Evolutionary conservation across 2,888 invertebrate species (phyloP).

Genomic region (Campoplex capitator): DNA sequence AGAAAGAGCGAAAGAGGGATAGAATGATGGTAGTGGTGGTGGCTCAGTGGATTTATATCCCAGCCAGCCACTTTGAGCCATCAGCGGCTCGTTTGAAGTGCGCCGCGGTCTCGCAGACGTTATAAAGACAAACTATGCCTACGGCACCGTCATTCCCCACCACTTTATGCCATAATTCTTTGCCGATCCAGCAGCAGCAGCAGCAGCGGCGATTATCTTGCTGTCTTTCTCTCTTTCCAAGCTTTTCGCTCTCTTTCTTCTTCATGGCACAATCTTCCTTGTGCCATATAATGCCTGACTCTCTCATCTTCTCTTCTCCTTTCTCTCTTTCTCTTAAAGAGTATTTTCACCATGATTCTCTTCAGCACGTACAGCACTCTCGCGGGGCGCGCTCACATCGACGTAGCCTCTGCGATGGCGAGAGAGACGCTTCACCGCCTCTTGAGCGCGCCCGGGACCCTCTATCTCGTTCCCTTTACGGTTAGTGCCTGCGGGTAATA

Average conservation of each 20-base stretch:
- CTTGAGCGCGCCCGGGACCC: slow-evolving; percentile 63
- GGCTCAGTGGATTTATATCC: slow-evolving; percentile 84
- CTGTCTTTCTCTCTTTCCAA: slow-evolving; percentile 57
- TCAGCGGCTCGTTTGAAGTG: slow-evolving; percentile 85
- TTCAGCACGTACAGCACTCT: slow-evolving; percentile 57
- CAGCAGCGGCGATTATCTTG: slow-evolving; percentile 70
- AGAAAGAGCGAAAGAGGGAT: slow-evolving; percentile 56
- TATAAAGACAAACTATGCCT: slow-evolving; percentile 85
- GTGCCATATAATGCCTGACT: slow-evolving; percentile 57
- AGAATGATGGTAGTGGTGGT: slow-evolving; percentile 72
- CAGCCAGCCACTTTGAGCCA: slow-evolving; percentile 84
- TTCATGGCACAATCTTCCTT: slow-evolving; percentile 61
- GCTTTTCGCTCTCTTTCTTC: slow-evolving; percentile 68
- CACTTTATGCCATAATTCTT: slow-evolving; percentile 84
- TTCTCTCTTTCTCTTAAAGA: slow-evolving; percentile 26
- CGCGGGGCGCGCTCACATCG: slow-evolving; percentile 58
- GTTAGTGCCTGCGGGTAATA: slow-evolving; percentile 84
- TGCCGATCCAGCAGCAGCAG: slow-evolving; percentile 71
- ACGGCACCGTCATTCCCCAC: slow-evolving; percentile 83
- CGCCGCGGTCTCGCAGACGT: slow-evolving; percentile 83
- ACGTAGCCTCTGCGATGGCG: slow-evolving; percentile 42
- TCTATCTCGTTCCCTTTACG: slow-evolving; percentile 82
- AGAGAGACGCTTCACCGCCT: slow-evolving; percentile 68
- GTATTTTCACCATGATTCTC: slow-evolving; percentile 59
- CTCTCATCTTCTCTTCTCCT: slow-evolving; percentile 40